phyloP scores from a whole-genome alignment of 2,888 invertebrate species.

The Hofmannophila pseudospretella region DNA sequence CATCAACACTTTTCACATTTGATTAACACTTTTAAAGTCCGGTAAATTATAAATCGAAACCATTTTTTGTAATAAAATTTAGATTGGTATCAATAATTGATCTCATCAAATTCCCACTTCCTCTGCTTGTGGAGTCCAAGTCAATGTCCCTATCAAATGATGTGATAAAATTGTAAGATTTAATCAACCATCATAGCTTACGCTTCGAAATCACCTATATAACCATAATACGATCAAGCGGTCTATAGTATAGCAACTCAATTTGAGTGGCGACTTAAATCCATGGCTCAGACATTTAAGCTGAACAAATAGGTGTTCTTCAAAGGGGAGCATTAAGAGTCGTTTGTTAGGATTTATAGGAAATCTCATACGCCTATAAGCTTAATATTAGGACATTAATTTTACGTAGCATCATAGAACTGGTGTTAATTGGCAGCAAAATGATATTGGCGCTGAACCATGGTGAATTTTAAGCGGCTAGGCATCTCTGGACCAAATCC shows the following conservation, averaged over 20 bases:
- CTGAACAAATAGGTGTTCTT: conserved; percentile 2
- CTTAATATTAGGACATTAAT: not conserved
- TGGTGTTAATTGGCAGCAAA: too few species aligned
- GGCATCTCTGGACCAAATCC: too few species aligned
- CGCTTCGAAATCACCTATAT: not conserved
- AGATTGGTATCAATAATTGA: conserved; percentile 9
- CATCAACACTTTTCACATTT: not conserved
- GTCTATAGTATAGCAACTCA: not conserved
- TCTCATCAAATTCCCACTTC: conserved; percentile 8
- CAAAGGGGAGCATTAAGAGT: conserved; percentile 1
- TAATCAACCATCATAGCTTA: conserved; percentile 3
- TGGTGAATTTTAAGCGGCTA: too few species aligned
- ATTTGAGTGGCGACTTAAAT: not conserved
- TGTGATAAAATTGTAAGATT: conserved; percentile 7
- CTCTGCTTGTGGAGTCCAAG: conserved; percentile 6
- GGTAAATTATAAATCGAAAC: too few species aligned
- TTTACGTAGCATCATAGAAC: not conserved
- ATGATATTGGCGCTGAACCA: too few species aligned
- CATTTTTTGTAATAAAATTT: conserved; percentile 10
- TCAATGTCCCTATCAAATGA: conserved; percentile 6
- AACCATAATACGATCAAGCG: not conserved
- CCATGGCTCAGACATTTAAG: conserved; percentile 4
- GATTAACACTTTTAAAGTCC: not conserved
- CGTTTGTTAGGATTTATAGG: conserved; percentile 9
- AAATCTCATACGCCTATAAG: not conserved